Conservation (phyloP, 2,888 invertebrate species). For the Petrolisthes manimaculis region DNA sequence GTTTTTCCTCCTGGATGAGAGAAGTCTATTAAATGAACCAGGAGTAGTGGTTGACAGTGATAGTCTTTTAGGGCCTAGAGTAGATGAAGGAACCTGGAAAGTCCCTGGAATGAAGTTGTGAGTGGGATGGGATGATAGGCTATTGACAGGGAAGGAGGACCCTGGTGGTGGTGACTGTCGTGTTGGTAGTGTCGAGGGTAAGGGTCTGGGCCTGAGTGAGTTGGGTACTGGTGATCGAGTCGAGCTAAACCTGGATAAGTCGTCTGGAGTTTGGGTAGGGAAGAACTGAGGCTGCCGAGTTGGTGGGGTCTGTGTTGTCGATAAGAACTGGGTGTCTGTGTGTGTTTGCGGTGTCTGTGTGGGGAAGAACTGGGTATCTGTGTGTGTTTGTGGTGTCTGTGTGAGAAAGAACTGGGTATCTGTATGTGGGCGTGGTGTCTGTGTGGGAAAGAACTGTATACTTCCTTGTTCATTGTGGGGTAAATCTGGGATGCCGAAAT, state of each 20-base stretch:
- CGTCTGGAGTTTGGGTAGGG: neutral
- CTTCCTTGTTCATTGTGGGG: constrained; percentile 21
- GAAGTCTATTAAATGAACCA: neutral
- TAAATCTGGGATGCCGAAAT: constrained; percentile 36
- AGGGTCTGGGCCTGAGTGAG: constrained; percentile 21
- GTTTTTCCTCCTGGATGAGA: neutral
- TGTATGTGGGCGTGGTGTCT: too few species aligned
- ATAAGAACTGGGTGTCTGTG: too few species aligned
- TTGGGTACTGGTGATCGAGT: constrained; percentile 4
- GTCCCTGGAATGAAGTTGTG: neutral
- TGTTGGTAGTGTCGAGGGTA: neutral
- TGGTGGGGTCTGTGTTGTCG: too few species aligned
- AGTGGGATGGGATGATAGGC: neutral
- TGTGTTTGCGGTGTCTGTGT: too few species aligned
- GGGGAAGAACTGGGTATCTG: too few species aligned
- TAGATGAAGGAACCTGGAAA: neutral
- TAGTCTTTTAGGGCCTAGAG: too few species aligned
- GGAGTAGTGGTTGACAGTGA: neutral
- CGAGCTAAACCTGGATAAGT: neutral
- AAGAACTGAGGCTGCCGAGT: neutral
- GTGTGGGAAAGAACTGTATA: constrained; percentile 30
- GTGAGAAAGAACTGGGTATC: too few species aligned
- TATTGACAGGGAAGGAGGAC: neutral
- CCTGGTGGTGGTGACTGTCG: neutral
- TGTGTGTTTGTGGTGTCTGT: too few species aligned